Percentiles rank a stretch among this genome's conserved stretches.
These are phyloP conservation scores for Gymnosoma rotundatum DNA, from an alignment of 2,888 invertebrate species.

Conservation along the genomic window DNA sequence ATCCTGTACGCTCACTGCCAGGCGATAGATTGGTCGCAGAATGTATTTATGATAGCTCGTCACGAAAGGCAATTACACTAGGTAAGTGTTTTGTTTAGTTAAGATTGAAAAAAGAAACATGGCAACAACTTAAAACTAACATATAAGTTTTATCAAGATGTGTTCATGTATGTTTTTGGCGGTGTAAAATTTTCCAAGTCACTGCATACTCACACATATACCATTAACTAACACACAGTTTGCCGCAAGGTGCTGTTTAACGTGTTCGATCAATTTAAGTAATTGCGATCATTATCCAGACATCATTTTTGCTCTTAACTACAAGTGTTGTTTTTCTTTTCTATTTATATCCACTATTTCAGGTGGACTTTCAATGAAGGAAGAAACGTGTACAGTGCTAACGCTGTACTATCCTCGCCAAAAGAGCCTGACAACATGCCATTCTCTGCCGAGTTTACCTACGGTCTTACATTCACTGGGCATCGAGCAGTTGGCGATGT, in stretches of 20 bases:
- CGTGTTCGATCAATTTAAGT: constrained; percentile 67
- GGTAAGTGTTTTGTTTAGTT: constrained; percentile 76
- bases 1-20: constrained; percentile 84
- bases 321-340: constrained; percentile 25
- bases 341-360: constrained; percentile 24
- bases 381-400: constrained; percentile 86
- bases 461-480: constrained; percentile 86
- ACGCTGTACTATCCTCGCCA: constrained; percentile 86
- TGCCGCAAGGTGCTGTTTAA: constrained; percentile 68
- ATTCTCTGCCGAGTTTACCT: constrained; percentile 85
- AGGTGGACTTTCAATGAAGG: constrained; percentile 85
- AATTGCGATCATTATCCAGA: constrained; percentile 67
- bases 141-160: neutral
- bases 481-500: constrained; percentile 85
- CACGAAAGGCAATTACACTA: constrained; percentile 85
- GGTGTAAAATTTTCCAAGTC: constrained; percentile 29
- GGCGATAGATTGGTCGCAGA: constrained; percentile 86
- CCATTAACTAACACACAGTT: constrained; percentile 62
- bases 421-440: constrained; percentile 85
- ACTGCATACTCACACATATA: constrained; percentile 1
- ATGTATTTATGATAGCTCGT: constrained; percentile 86
- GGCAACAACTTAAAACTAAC: no score
- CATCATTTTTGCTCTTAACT: constrained; percentile 56
- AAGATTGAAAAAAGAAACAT: constrained; percentile 7
- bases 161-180: constrained; percentile 2